phyloP scores from a whole-genome alignment of 1,140 invertebrate genomes.

The Lepidotrigona ventralis region DNA sequence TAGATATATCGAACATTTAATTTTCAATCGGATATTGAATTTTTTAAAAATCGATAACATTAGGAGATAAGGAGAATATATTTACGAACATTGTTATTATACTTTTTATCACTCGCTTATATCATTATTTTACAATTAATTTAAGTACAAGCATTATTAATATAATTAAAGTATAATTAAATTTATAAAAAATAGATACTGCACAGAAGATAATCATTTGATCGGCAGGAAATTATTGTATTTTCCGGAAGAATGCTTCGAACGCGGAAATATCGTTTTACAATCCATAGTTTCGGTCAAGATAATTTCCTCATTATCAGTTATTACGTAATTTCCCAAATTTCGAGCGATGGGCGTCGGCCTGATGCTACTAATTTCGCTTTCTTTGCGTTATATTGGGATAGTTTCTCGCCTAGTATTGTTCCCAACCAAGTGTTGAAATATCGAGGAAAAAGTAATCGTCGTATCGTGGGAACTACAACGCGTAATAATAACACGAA shows the following conservation, averaged over 20 bases:
- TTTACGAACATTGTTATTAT: not conserved
- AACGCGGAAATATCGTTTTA: not conserved
- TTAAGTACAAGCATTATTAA: no score
- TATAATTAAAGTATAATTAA: not conserved
- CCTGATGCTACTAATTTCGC: constrained; percentile 15
- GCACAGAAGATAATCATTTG: no score
- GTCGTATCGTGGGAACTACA: constrained; percentile 41
- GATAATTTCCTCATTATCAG: constrained; percentile 39
- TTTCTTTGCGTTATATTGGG: constrained; percentile 7
- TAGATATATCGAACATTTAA: no score
- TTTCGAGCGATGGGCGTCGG: not conserved
- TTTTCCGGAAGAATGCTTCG: no score
- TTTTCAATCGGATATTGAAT: no score
- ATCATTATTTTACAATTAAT: no score
- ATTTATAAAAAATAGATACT: not conserved
- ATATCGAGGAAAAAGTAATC: constrained; percentile 17
- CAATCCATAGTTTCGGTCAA: not conserved
- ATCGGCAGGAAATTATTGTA: not conserved
- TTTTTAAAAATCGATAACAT: no score
- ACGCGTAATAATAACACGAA: constrained; percentile 8
- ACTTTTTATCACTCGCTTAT: not conserved
- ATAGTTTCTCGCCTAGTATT: not conserved
- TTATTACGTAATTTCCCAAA: constrained; percentile 20
- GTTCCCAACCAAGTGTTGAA: constrained; percentile 17
- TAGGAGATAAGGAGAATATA: no score